phyloP scores from a whole-genome alignment of 2,888 invertebrate species.

The Homarus gammarus region DNA sequence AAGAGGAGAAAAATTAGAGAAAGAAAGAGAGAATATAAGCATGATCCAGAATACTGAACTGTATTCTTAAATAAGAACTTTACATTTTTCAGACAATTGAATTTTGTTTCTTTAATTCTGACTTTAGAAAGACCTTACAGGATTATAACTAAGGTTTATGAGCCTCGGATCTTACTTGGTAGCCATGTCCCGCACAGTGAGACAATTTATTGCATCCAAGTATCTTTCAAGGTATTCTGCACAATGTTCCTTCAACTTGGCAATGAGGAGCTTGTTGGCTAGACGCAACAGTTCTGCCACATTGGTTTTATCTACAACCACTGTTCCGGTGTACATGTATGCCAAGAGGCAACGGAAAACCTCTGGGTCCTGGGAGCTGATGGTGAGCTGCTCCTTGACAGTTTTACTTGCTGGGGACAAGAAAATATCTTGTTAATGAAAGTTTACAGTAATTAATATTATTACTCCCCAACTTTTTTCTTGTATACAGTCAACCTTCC shows the following conservation, averaged over 20 bases:
- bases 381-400: slow-evolving; percentile 82
- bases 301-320: slow-evolving; percentile 83
- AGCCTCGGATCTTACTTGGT: slow-evolving; percentile 81
- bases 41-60: no score
- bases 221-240: slow-evolving; percentile 84
- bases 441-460: no score
- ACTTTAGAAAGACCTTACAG: background rate
- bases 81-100: no score
- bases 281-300: slow-evolving; percentile 84
- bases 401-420: slow-evolving; percentile 78
- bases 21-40: no score
- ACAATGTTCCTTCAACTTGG: slow-evolving; percentile 84
- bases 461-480: no score
- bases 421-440: no score
- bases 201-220: slow-evolving; percentile 83
- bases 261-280: slow-evolving; percentile 84
- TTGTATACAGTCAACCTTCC: no score
- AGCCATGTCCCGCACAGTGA: slow-evolving; percentile 83
- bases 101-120: no score
- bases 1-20: no score
- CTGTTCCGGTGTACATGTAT: slow-evolving; percentile 85
- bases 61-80: no score
- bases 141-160: background rate
- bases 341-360: slow-evolving; percentile 82
- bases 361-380: slow-evolving; percentile 82